Evolutionary conservation across 2,888 invertebrate genomes (phyloP).

Genomic region (Hyposoter dolosus): DNA sequence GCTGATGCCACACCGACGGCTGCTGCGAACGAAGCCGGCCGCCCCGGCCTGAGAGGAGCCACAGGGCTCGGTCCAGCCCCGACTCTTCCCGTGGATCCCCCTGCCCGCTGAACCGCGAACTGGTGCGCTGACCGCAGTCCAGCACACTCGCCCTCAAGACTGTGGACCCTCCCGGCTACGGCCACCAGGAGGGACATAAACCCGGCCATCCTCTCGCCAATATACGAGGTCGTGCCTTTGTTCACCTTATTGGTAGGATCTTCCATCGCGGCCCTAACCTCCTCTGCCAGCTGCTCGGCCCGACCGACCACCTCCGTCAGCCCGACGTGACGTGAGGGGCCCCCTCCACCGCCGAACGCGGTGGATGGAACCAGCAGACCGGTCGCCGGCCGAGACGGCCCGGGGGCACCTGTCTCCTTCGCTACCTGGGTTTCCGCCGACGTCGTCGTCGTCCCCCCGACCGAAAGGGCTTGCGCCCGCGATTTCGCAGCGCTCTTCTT

Average conservation of each 20-base stretch:
- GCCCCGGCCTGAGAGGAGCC: neutral
- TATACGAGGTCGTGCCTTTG: neutral
- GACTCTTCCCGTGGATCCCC: neutral
- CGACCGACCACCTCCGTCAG: neutral
- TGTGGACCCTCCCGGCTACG: neutral
- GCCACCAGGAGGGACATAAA: conserved; percentile 10
- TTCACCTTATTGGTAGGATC: neutral
- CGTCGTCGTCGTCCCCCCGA: neutral
- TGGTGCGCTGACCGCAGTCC: neutral
- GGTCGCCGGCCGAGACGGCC: too few species aligned
- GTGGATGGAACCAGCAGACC: conserved; percentile 12
- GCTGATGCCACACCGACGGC: neutral
- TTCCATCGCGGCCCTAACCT: neutral
- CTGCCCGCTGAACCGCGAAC: neutral
- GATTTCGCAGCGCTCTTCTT: too few species aligned
- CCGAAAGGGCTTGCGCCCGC: too few species aligned
- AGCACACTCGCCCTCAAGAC: neutral
- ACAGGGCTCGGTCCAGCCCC: neutral
- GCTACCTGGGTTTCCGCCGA: too few species aligned
- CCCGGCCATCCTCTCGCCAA: neutral
- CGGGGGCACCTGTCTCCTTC: too few species aligned
- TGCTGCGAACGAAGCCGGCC: neutral
- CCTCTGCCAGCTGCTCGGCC: neutral
- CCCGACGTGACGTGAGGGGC: neutral
- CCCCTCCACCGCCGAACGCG: neutral